These are phyloP conservation scores for Chaetodon trifasciatus DNA, from an alignment of 2,797 vertebrate genomes.

Conservation along the genomic window DNA sequence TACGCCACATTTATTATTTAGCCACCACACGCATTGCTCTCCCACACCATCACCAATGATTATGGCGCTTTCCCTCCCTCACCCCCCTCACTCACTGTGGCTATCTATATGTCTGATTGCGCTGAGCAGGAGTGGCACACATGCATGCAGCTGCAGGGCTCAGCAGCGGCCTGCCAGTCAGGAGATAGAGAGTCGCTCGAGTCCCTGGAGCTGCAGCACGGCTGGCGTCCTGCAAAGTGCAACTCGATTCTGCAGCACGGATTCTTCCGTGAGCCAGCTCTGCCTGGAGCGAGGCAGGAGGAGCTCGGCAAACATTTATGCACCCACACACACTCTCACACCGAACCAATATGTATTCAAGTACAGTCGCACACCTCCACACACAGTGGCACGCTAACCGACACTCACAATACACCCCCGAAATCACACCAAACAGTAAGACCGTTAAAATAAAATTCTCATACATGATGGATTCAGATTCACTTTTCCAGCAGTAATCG, in stretches of 20 bases:
- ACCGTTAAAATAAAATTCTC: slow-evolving; percentile 70
- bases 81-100: slow-evolving; percentile 30
- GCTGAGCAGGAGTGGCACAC: slow-evolving; percentile 62
- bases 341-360: slow-evolving; percentile 83
- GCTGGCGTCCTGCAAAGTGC: slow-evolving; percentile 77
- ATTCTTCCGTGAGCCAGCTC: slow-evolving; percentile 79
- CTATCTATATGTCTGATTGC: slow-evolving; percentile 68
- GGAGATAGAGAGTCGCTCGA: slow-evolving; percentile 65
- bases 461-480: slow-evolving; percentile 53
- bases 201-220: slow-evolving; percentile 69
- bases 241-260: slow-evolving; percentile 80
- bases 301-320: slow-evolving; percentile 82
- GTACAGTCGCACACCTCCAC: slow-evolving; percentile 84
- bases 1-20: slow-evolving; percentile 90
- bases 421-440: slow-evolving; percentile 79
- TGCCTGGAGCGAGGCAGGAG: slow-evolving; percentile 79
- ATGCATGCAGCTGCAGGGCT: slow-evolving; percentile 75
- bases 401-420: slow-evolving; percentile 76
- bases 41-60: slow-evolving; percentile 78
- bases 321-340: slow-evolving; percentile 80
- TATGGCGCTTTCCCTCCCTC: slow-evolving; percentile 58
- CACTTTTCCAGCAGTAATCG: slow-evolving; percentile 40
- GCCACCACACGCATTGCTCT: slow-evolving; percentile 83
- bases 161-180: slow-evolving; percentile 70
- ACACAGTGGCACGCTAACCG: slow-evolving; percentile 76